Percentiles rank a stretch among this genome's conserved stretches.
These are phyloP conservation scores for Tillus elongatus DNA, from an alignment of 2,888 invertebrate genomes.

Conservation along the genomic window DNA sequence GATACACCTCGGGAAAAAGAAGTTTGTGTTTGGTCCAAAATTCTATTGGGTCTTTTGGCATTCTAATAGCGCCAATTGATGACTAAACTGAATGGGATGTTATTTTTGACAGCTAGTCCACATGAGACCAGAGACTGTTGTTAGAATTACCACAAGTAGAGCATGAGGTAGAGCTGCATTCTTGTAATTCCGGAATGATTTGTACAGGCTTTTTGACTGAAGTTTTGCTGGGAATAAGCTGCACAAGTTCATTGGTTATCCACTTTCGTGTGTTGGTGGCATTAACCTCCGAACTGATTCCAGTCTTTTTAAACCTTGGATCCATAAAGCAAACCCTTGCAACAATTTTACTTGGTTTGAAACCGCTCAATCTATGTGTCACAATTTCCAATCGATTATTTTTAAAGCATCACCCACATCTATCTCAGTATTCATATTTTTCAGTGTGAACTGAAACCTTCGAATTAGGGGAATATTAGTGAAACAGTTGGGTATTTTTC, in stretches of 20 bases:
- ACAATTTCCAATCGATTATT: conserved; percentile 15
- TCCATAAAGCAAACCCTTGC: conserved; percentile 16
- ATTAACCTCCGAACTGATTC: background rate
- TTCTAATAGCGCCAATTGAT: conserved; percentile 12
- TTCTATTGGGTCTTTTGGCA: conserved; percentile 17
- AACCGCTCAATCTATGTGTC: conserved; percentile 17
- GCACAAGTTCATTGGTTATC: background rate
- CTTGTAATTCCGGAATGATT: too few relatives aligned
- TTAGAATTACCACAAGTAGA: too few relatives aligned
- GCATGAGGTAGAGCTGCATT: too few relatives aligned
- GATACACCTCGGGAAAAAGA: conserved; percentile 19
- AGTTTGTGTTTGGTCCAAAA: conserved; percentile 20
- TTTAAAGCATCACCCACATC: conserved; percentile 15
- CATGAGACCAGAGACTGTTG: conserved; percentile 12
- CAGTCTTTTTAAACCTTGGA: background rate
- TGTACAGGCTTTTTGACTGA: too few relatives aligned
- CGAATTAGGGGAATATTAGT: conserved; percentile 21
- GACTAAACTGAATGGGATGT: conserved; percentile 11
- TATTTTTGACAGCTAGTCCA: conserved; percentile 11
- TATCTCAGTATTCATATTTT: conserved; percentile 10
- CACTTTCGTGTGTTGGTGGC: background rate
- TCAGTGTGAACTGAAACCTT: conserved; percentile 18
- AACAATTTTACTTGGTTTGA: conserved; percentile 19
- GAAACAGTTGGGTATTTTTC: conserved; percentile 21
- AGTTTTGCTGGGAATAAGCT: background rate